A percentile compares a stretch with the other conserved stretches of the same genome.
These are phyloP conservation scores for Boulengeromyrus knoepffleri DNA, from an alignment of 2,113 vertebrate genomes.

Conservation along the genomic window DNA sequence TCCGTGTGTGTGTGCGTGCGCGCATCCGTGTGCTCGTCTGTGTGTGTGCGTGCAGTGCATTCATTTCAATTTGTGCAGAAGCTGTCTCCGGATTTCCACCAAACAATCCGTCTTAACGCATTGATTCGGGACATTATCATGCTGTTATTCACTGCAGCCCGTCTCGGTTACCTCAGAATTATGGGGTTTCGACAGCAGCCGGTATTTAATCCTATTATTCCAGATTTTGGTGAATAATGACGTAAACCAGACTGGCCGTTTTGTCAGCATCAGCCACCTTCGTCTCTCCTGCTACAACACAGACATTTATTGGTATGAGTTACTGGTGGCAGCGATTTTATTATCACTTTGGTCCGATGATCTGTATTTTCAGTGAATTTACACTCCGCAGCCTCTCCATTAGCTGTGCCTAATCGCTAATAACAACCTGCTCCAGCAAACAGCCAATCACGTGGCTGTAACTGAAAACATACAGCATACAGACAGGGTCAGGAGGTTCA, in stretches of 20 bases:
- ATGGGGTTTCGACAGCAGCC: constrained; percentile 30
- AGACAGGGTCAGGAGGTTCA: not conserved
- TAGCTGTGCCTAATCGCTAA: not conserved
- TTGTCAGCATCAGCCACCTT: constrained; percentile 26
- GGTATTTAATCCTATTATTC: constrained; percentile 47
- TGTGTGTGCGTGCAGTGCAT: constrained; percentile 20
- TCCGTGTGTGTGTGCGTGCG: not conserved
- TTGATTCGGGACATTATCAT: constrained; percentile 38
- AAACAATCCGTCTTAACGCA: constrained; percentile 34
- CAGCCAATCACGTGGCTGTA: not conserved
- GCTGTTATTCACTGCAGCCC: constrained; percentile 38
- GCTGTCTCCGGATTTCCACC: constrained; percentile 25
- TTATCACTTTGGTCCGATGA: not conserved
- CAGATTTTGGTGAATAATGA: constrained; percentile 39
- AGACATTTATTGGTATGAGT: not conserved
- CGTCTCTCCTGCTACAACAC: not conserved
- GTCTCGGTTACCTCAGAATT: constrained; percentile 25
- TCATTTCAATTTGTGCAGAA: constrained; percentile 36
- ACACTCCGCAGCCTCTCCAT: not conserved
- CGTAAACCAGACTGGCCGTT: not conserved
- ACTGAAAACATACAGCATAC: not conserved
- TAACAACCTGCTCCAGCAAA: not conserved
- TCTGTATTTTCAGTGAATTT: not conserved
- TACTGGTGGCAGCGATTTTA: not conserved
- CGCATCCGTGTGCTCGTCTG: not conserved